Conservation (phyloP, 2,888 invertebrate species). For the Drosophila melanosoma region DNA sequence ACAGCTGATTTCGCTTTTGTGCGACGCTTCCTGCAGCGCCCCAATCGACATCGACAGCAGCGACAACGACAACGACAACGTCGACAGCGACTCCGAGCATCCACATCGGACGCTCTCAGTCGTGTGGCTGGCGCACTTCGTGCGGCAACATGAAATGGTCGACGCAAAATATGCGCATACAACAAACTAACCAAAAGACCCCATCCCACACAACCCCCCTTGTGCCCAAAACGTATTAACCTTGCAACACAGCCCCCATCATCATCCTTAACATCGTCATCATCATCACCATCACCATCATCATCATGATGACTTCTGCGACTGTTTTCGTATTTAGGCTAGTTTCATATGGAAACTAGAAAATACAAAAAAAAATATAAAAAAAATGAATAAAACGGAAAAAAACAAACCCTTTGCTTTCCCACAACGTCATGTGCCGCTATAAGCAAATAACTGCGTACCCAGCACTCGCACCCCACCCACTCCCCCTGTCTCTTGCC, state of each 20-base stretch:
- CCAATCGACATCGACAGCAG: conserved; percentile 64
- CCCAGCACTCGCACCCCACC: not conserved
- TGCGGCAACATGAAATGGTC: conserved; percentile 76
- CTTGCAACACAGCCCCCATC: conserved; percentile 43
- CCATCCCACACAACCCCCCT: not conserved
- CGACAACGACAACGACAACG: conserved; percentile 24
- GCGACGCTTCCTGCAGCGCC: conserved; percentile 69
- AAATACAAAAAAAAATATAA: not conserved
- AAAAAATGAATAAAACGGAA: conserved; percentile 22
- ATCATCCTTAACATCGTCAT: conserved; percentile 11
- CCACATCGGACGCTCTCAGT: conserved; percentile 65
- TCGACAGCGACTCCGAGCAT: conserved; percentile 51
- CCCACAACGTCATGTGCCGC: conserved; percentile 71
- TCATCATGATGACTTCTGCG: conserved; percentile 29
- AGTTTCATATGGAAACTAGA: conserved; percentile 45
- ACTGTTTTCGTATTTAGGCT: conserved; percentile 56
- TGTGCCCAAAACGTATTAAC: conserved; percentile 40
- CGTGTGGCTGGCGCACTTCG: conserved; percentile 75
- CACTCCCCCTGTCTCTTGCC: not conserved
- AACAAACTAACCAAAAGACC: conserved; percentile 52
- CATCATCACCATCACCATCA: conserved; percentile 4
- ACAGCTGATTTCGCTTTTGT: conserved; percentile 75
- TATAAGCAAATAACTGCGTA: conserved; percentile 65
- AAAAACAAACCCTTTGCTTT: conserved; percentile 66
- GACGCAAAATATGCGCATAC: conserved; percentile 76